Evolutionary conservation across 2,888 invertebrate species (phyloP).

Genomic region (Acanthosepion pharaonis): DNA sequence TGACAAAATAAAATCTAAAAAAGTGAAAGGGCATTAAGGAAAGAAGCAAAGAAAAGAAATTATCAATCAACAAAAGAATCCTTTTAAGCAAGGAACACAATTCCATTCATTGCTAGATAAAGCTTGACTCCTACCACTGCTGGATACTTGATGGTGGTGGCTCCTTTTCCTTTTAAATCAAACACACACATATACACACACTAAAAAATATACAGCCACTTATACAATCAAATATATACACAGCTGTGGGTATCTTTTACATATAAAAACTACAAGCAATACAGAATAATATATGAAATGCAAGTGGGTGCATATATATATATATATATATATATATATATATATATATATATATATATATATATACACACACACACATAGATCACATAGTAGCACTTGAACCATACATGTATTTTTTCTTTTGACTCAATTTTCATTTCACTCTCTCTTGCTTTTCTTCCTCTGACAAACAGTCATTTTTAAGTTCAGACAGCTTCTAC

Average conservation of each 20-base stretch:
- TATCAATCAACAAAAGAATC: background rate
- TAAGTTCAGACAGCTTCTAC: too few relatives aligned
- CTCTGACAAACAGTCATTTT: too few relatives aligned
- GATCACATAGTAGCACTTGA: too few relatives aligned
- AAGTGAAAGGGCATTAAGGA: background rate
- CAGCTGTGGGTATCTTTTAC: too few relatives aligned
- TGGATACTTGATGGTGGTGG: background rate
- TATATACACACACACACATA: too few relatives aligned
- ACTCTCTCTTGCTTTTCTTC: too few relatives aligned
- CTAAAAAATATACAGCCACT: too few relatives aligned
- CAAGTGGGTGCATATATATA: background rate
- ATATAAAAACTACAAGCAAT: background rate
- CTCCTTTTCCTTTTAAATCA: background rate
- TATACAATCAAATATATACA: too few relatives aligned
- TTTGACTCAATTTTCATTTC: too few relatives aligned
- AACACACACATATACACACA: background rate
- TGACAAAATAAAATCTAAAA: background rate
- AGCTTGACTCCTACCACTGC: background rate
- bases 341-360: too few relatives aligned
- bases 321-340: background rate
- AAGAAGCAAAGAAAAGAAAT: background rate
- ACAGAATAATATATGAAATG: background rate
- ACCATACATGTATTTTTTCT: too few relatives aligned
- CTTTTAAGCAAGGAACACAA: constrained; percentile 21
- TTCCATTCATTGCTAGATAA: background rate